Conservation (phyloP, 1,140 invertebrate species). For the Hesperophylax magnus region DNA sequence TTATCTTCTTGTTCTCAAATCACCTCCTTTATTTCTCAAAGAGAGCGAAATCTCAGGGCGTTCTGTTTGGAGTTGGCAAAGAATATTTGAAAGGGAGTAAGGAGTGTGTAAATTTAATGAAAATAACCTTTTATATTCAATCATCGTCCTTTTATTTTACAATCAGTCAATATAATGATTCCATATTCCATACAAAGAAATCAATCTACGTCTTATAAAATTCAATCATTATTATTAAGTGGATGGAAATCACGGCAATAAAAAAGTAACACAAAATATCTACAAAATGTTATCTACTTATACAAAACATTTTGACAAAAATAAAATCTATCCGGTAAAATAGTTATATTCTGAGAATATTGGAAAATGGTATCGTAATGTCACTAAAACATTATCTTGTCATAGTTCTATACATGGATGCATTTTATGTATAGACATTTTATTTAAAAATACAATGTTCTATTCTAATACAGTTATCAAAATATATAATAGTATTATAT, state of each 20-base stretch:
- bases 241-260: slow-evolving; percentile 50
- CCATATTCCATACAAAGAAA: slow-evolving; percentile 51
- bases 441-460: slow-evolving; percentile 53
- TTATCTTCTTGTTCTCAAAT: too few species aligned
- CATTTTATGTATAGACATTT: slow-evolving; percentile 27
- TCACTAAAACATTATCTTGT: background rate
- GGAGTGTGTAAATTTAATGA: background rate
- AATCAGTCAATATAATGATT: slow-evolving; percentile 58
- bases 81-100: background rate
- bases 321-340: background rate
- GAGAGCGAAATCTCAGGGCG: background rate
- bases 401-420: slow-evolving; percentile 6
- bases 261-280: slow-evolving; percentile 31
- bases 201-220: slow-evolving; percentile 42
- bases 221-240: slow-evolving; percentile 46
- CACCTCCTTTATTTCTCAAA: background rate
- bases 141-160: slow-evolving; percentile 55
- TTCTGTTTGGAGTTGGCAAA: background rate
- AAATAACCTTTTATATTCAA: slow-evolving; percentile 45
- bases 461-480: slow-evolving; percentile 58
- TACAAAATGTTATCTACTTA: background rate
- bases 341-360: background rate
- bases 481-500: slow-evolving; percentile 53
- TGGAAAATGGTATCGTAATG: background rate
- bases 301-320: slow-evolving; percentile 5